phyloP scores from a whole-genome alignment of 2,888 invertebrate genomes.

The Tinea trinotella region DNA sequence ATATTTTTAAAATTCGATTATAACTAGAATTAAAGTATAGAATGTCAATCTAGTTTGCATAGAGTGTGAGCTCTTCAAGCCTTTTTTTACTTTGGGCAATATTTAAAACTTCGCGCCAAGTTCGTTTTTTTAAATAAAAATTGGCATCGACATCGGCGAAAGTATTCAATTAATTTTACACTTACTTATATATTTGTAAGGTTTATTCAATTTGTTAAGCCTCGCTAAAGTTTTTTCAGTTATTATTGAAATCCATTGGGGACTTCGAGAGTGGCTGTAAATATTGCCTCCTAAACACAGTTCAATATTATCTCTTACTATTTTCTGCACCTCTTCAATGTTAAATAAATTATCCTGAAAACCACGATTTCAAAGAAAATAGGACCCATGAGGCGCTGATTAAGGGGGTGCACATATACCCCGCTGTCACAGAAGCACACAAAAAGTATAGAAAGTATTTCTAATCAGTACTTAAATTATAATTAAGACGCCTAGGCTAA shows the following conservation, averaged over 20 bases:
- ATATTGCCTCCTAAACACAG: slow-evolving; percentile 79
- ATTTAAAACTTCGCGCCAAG: neutral
- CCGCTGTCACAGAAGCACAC: neutral
- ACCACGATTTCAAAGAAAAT: neutral
- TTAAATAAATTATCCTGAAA: slow-evolving; percentile 65
- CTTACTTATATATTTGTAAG: slow-evolving; percentile 82
- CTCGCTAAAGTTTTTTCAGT: slow-evolving; percentile 82
- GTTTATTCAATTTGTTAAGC: slow-evolving; percentile 82
- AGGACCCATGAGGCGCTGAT: neutral
- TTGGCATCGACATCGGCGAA: too few species aligned
- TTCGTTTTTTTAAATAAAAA: neutral
- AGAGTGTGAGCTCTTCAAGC: too few species aligned
- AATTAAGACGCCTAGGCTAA: too few species aligned
- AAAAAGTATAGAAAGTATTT: too few species aligned
- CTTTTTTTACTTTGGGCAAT: too few species aligned
- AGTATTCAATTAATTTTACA: slow-evolving; percentile 20
- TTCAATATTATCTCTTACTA: slow-evolving; percentile 83
- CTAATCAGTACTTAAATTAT: too few species aligned
- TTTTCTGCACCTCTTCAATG: slow-evolving; percentile 82
- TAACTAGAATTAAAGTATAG: too few species aligned
- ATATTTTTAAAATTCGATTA: too few species aligned
- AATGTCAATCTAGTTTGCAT: too few species aligned
- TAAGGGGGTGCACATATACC: too few species aligned
- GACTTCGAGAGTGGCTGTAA: slow-evolving; percentile 67
- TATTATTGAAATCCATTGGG: slow-evolving; percentile 80